Percentiles rank a stretch among this genome's conserved stretches.
Evolutionary conservation across 2,888 invertebrate species (phyloP).

Genomic region (Alviniconcha strummeri): DNA sequence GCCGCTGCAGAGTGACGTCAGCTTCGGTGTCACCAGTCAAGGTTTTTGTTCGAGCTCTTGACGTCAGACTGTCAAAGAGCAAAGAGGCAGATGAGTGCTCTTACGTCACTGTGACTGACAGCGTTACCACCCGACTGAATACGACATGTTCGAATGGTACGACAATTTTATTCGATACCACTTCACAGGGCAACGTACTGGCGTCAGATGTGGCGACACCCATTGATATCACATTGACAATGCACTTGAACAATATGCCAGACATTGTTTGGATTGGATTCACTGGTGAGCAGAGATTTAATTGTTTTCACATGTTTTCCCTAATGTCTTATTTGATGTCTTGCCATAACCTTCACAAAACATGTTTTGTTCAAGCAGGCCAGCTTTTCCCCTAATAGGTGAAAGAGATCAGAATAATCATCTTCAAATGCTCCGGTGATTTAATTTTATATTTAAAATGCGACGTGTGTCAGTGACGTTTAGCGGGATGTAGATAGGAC

Average conservation of each 20-base stretch:
- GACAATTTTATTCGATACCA: neutral
- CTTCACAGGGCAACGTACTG: neutral
- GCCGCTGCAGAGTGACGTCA: conserved; percentile 15
- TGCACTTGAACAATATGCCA: neutral
- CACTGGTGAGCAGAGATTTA: neutral
- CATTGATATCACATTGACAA: neutral
- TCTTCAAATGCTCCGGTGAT: no score
- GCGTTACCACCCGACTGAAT: neutral
- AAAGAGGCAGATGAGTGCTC: conserved; percentile 1
- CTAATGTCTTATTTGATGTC: no score
- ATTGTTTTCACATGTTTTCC: no score
- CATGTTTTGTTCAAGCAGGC: no score
- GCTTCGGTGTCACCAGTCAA: neutral
- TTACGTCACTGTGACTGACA: neutral
- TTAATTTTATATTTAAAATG: no score
- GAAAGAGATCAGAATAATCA: no score
- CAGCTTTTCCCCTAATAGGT: no score
- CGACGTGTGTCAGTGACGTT: no score
- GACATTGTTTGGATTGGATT: conserved; percentile 19
- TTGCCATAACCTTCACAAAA: no score
- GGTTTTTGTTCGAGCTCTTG: conserved; percentile 8
- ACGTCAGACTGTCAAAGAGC: conserved; percentile 12
- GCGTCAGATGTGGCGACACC: neutral
- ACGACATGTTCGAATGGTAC: neutral
- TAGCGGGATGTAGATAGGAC: no score